Evolutionary conservation across 2,797 vertebrate species (phyloP), one percentile per base, ranked within the genome.

Genomic region (Danio jaintianensis): DNA sequence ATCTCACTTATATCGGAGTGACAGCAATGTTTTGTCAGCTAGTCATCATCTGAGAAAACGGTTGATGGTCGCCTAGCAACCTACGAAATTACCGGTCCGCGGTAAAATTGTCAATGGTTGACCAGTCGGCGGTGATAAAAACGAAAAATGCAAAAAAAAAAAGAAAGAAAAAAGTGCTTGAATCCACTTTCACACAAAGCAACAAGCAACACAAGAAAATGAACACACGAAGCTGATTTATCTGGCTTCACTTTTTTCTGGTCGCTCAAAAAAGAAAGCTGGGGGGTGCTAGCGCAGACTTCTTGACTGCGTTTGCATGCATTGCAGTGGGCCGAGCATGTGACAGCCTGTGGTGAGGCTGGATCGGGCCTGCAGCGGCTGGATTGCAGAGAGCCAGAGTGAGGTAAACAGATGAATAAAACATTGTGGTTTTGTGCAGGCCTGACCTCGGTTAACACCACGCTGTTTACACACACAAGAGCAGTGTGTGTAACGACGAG

Each of bases 371-470:
- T 29, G 48, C 22, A 64, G 70, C 0, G 50, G 20, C 63, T 47
- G 56, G 29, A 38, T 10, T 7, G n/a, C 15, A 11, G 43, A 64
- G 45, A 50, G 12, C 18, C 45, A 62, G 73, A 62, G 74, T 64
- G 20, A 68, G 40, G 50, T 71, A 78, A 70, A 29, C 55, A 58
- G 56, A 68, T 67, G 68, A 77, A 83, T 71, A 67, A 58, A 73
- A 53, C 43, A 62, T 66, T 62, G 80, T 73, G 77, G 72, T 74
- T 80, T 73, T 48, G 62, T 43, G 59, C 56, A 58, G 73, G 58
- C 68, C 38, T 83, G 84, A 78, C 84, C 81, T 74, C 68, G 20
- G 67, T 69, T 83, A 80, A 80, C 83, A 56, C 61, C 53, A 75
- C 36, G 61, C 55, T 75, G 75, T 70, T 63, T 47, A 29, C 29